Percentiles rank a stretch among this genome's conserved stretches.
Evolutionary conservation across 2,888 invertebrate genomes (phyloP).

Genomic region (Chloroclystis v-ata): DNA sequence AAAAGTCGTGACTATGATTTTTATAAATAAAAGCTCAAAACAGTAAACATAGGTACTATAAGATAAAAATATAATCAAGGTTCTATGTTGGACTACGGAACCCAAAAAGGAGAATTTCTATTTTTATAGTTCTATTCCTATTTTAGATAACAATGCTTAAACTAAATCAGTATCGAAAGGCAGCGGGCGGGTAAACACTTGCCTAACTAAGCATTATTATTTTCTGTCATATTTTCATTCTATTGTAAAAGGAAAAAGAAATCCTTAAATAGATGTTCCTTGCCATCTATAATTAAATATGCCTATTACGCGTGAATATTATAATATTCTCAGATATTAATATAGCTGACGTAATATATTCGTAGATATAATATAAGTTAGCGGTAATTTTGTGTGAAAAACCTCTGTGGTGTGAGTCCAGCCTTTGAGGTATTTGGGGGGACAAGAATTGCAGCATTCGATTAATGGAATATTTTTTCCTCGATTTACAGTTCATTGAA

Average conservation of each 20-base stretch:
- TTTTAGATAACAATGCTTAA: no score
- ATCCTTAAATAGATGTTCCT: background rate
- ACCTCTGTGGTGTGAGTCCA: constrained; percentile 38
- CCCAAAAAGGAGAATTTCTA: no score
- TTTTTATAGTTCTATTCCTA: no score
- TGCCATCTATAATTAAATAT: constrained; percentile 6
- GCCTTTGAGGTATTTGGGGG: constrained; percentile 54
- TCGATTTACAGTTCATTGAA: constrained; percentile 44
- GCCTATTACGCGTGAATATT: constrained; percentile 7
- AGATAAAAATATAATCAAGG: no score
- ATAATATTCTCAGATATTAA: constrained; percentile 17
- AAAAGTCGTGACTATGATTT: no score
- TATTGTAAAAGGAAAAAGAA: background rate
- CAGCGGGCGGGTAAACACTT: no score
- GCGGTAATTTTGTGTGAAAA: constrained; percentile 53
- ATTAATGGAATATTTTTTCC: constrained; percentile 52
- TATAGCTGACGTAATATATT: constrained; percentile 41
- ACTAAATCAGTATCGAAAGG: no score
- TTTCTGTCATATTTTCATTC: background rate
- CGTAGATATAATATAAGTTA: no score
- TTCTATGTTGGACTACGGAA: no score
- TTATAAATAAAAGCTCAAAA: no score
- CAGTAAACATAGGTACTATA: no score
- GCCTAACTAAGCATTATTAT: background rate
- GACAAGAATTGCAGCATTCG: constrained; percentile 52